These are phyloP conservation scores for Paramacrobiotus metropolitanus DNA, from an alignment of 1,140 invertebrate species.

Conservation along the genomic window DNA sequence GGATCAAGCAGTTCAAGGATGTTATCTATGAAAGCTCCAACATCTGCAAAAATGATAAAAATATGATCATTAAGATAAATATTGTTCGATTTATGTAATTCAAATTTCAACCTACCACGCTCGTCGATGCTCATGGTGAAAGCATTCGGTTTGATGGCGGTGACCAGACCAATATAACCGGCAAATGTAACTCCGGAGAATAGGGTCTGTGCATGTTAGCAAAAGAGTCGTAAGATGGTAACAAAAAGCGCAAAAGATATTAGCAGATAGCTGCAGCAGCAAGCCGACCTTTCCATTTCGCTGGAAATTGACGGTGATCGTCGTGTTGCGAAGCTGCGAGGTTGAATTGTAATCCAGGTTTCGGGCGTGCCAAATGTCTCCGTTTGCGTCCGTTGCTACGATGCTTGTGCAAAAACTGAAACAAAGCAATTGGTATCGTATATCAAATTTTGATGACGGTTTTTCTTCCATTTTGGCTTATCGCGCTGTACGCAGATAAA, in stretches of 20 bases:
- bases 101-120: neutral
- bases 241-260: too few relatives aligned
- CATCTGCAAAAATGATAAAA: neutral
- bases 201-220: neutral
- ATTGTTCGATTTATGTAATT: neutral
- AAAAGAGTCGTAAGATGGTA: neutral
- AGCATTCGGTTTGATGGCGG: neutral
- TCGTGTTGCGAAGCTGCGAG: neutral
- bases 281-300: neutral
- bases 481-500: neutral
- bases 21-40: neutral
- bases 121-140: neutral
- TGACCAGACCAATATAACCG: neutral
- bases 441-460: neutral
- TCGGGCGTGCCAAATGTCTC: neutral
- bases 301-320: neutral
- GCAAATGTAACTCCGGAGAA: neutral
- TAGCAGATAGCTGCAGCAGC: neutral
- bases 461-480: neutral
- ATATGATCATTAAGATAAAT: neutral
- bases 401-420: neutral
- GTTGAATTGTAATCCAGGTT: neutral
- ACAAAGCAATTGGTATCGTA: too few relatives aligned
- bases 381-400: neutral
- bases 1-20: neutral